Evolutionary conservation across 2,888 invertebrate species (phyloP).

Genomic region (Pyrgus malvae): DNA sequence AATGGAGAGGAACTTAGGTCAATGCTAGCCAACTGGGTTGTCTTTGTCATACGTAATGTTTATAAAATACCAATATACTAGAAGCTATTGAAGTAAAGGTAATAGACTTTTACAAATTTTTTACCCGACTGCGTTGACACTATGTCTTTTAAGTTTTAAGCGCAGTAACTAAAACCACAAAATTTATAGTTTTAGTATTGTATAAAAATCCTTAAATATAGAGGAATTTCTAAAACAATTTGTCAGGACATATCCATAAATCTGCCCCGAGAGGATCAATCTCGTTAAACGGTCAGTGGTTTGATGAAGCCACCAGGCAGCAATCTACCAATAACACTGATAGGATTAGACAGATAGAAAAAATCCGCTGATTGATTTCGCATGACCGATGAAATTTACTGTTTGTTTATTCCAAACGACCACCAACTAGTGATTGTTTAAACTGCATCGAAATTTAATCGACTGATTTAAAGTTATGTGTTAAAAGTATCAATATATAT

Average conservation of each 20-base stretch:
- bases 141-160: too few relatives aligned
- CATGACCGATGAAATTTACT: constrained; percentile 4
- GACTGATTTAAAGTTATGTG: not conserved
- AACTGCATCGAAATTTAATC: not conserved
- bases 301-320: constrained; percentile 11
- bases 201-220: not conserved
- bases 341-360: constrained; percentile 25
- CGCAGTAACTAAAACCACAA: too few relatives aligned
- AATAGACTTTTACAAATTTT: too few relatives aligned
- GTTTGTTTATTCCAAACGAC: constrained; percentile 7
- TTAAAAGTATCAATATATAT: too few relatives aligned
- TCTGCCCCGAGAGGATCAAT: constrained; percentile 19
- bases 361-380: constrained; percentile 25
- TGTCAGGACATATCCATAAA: constrained; percentile 19
- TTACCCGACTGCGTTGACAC: too few relatives aligned
- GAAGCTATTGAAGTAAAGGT: too few relatives aligned
- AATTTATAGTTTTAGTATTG: not conserved
- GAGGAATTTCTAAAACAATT: constrained; percentile 4
- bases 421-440: not conserved
- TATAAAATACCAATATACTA: too few relatives aligned
- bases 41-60: too few relatives aligned
- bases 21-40: too few relatives aligned
- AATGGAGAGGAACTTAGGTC: too few relatives aligned
- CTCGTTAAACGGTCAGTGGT: constrained; percentile 20
- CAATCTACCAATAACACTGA: constrained; percentile 16